Base-by-base conservation (phyloP, 1,140 invertebrate species). In the Drosophila kepulauana region DNA sequence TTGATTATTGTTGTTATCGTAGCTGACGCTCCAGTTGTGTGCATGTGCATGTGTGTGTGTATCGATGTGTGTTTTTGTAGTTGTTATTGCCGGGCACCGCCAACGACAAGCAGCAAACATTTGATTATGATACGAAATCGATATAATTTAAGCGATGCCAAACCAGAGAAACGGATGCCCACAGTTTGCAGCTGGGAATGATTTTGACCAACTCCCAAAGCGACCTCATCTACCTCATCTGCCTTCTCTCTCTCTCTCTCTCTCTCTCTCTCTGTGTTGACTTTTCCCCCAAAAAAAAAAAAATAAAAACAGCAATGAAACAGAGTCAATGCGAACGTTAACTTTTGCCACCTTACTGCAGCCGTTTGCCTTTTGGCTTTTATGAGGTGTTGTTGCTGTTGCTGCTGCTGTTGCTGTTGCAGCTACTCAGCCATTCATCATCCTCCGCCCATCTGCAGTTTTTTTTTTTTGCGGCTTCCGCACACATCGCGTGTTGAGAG, bases 71-170 rank as follows among this genome's bases (percentile, higher is more conserved):
- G 85, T 89, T 88, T 88, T 81, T 81, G 85, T 89, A 89, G 85
- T 88, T 89, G 85, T 88, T 89, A 89, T 84, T 84, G 73, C 68
- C 68, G 63, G 63, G 56, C 82, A 81, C 67, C 82, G 79, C 79
- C 84, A 88, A 88, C 84, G 84, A 46, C 80, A 89, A 89, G 85
- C 85, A 77, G 81, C 85, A 89, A 89, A 89, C 85, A 89, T 89
- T 89, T 88, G 85, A 89, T 89, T 89, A 89, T 89, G 81, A 89
- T 89, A 89, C 85, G 85, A 89, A 89, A 89, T 89, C 85, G 85
- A 89, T 89, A 89, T 89, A 89, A 89, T 89, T 89, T 89, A 89
- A 89, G 88, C 81, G 85, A 81, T 88, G 84, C 84, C 82, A 79
- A 75, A 71, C 73, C 73, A 76, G 67, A 78, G 48, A 75, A 74